A percentile compares a stretch with the other conserved stretches of the same genome.
Conservation (phyloP, 2,797 vertebrate species). For the Gila robusta region DNA sequence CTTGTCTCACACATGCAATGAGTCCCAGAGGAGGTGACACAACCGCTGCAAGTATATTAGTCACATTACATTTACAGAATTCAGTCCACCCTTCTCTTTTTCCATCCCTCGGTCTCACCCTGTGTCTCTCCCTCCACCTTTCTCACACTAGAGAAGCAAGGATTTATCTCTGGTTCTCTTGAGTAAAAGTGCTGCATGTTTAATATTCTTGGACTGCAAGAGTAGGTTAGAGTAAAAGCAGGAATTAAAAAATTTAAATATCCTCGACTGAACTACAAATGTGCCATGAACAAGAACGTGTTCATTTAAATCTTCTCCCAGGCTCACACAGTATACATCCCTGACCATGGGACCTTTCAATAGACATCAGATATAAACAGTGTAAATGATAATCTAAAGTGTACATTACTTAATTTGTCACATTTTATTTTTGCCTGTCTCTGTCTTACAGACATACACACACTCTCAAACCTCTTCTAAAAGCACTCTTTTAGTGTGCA, state of each 20-base stretch:
- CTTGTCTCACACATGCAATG: conserved; percentile 12
- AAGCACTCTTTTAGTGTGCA: conserved; percentile 43
- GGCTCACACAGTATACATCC: not conserved
- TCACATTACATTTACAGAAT: conserved; percentile 39
- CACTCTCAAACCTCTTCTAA: conserved; percentile 15
- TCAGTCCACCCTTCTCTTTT: conserved; percentile 26
- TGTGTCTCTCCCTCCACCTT: not conserved
- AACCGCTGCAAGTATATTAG: conserved; percentile 3
- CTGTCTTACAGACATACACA: not conserved
- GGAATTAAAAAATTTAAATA: conserved; percentile 47
- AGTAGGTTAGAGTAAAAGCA: conserved; percentile 31
- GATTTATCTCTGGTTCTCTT: conserved; percentile 20
- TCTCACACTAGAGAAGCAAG: not conserved
- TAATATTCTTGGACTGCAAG: conserved; percentile 44
- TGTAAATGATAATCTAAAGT: not conserved
- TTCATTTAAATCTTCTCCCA: conserved; percentile 13
- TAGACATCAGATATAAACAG: not conserved
- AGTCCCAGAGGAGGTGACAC: not conserved
- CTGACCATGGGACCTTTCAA: conserved; percentile 2
- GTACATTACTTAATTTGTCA: not conserved
- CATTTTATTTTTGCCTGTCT: not conserved
- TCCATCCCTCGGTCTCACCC: not conserved
- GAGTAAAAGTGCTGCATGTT: conserved; percentile 18
- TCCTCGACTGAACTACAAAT: conserved; percentile 42
- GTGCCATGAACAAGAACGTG: conserved; percentile 27